Conservation (phyloP, 92 coral and sea anemone genomes). For the Parazoanthus darwini region DNA sequence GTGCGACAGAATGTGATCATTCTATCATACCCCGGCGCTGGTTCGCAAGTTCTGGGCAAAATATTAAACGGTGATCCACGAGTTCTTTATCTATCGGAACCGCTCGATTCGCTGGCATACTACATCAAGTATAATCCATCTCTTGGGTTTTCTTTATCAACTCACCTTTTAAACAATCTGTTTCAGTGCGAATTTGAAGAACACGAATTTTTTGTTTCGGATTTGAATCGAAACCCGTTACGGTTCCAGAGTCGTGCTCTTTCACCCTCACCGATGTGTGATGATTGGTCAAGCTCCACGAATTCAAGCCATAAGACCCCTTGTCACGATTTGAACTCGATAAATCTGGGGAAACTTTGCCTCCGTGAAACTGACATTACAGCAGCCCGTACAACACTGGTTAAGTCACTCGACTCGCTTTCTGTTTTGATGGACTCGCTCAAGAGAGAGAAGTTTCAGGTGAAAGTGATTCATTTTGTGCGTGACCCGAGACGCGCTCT, state of each 20-base stretch:
- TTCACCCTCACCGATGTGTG: conserved; percentile 17
- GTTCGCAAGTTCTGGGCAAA: conserved; percentile 33
- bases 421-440: conserved; percentile 36
- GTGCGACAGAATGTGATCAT: conserved; percentile 27
- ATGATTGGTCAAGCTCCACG: not conserved
- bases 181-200: conserved; percentile 56
- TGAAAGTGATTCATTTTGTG: conserved; percentile 54
- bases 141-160: conserved; percentile 48
- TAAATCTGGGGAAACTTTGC: conserved; percentile 17
- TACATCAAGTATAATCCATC: conserved; percentile 33
- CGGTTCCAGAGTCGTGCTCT: conserved; percentile 39
- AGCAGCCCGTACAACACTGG: conserved; percentile 42
- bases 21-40: conserved; percentile 41
- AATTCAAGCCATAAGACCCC: not conserved
- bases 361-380: conserved; percentile 16
- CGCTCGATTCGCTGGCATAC: conserved; percentile 21
- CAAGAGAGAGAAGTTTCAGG: conserved; percentile 15
- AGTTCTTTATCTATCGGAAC: conserved; percentile 32
- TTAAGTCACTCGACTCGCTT: conserved; percentile 53
- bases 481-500: conserved; percentile 55
- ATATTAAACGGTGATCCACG: conserved; percentile 13
- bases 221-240: conserved; percentile 24
- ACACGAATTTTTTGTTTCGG: conserved; percentile 39
- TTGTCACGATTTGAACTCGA: conserved; percentile 16
- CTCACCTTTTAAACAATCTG: conserved; percentile 45